Base-by-base conservation (phyloP, 1,140 invertebrate species). In the Drosophila subobscura region DNA sequence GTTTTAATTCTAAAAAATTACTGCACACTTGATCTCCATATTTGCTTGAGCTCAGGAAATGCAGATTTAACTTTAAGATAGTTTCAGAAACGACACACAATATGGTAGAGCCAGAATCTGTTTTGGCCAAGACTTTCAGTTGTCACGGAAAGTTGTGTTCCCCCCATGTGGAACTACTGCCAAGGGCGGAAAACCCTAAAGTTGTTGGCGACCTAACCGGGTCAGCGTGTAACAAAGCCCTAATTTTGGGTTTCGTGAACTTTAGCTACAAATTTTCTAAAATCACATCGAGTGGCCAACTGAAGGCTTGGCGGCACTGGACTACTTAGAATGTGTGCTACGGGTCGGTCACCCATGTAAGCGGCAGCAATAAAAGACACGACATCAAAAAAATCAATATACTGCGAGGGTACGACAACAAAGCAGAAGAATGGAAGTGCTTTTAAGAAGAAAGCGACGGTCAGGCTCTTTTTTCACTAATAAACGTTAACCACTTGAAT, bases 21-120 rank as follows among this genome's bases (percentile, higher is more conserved):
- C 29, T 68, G 40, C 33, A 40, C 6, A 20, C 49, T 45, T 8
- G 16, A 20, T 20, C 16, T 6, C 16, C 4, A 12, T 12, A 16
- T 49, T 67, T 68, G 63, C 67, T 67, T 55, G 61, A 67, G 67
- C 67, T 67, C 65, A 67, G 47, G 61, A 47, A 67, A 67, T 67
- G 50, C 61, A 55, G 50, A 55, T 49, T 67, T 50, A 67, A 67
- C 67, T 53, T 41, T 63, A 67, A 55, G 61, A 33, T 33, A 10
- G 8, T 10, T 33, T 33, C 29, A 33, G 29, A 33, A 33, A 8
- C 29, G 29, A 3, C 8, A 7, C 7, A 29, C 27, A 29, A 29
- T 7, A 29, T 7, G 6, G 27, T 29, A 29, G 2, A 33, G 29
- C 29, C 29, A 33, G 29, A 33, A 10, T 33, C 2, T 10, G 8